These are phyloP conservation scores for Elymnias hypermnestra DNA, from an alignment of 1,140 invertebrate species.

Conservation along the genomic window DNA sequence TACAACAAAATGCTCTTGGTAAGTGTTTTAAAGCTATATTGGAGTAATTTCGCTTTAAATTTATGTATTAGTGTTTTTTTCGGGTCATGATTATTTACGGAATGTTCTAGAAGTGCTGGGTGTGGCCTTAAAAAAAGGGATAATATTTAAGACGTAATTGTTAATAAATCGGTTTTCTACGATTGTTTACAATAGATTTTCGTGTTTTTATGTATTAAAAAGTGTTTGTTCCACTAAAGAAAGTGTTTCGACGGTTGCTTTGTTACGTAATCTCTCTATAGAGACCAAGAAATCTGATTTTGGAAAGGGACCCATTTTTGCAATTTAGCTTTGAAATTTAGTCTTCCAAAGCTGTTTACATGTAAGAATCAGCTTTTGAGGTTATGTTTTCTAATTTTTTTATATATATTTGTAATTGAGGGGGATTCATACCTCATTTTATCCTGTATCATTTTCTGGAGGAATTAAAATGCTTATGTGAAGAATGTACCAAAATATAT, in stretches of 20 bases:
- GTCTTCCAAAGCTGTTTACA: constrained; percentile 37
- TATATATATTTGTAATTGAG: constrained; percentile 3
- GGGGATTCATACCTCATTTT: constrained; percentile 1
- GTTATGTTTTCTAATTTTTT: constrained; percentile 42
- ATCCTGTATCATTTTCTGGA: not conserved
- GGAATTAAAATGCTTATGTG: constrained; percentile 5
- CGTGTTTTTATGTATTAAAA: constrained; percentile 77
- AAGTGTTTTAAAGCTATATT: constrained; percentile 63
- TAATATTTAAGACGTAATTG: constrained; percentile 68
- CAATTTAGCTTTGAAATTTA: constrained; percentile 81
- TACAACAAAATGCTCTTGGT: constrained; percentile 72
- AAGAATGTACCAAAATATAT: not conserved
- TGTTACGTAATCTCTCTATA: constrained; percentile 61
- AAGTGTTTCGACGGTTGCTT: constrained; percentile 65
- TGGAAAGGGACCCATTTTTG: constrained; percentile 84
- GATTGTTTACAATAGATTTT: constrained; percentile 80
- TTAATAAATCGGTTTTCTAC: constrained; percentile 58
- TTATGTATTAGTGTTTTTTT: constrained; percentile 37
- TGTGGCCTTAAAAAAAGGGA: constrained; percentile 60
- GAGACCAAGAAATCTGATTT: constrained; percentile 73
- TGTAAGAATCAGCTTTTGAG: constrained; percentile 37
- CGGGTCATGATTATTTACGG: constrained; percentile 31
- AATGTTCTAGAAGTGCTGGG: constrained; percentile 62
- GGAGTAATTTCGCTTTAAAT: constrained; percentile 51
- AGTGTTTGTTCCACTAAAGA: constrained; percentile 74